Evolutionary conservation across 2,797 vertebrate genomes (phyloP).

Genomic region (Leptatherina wallacei): DNA sequence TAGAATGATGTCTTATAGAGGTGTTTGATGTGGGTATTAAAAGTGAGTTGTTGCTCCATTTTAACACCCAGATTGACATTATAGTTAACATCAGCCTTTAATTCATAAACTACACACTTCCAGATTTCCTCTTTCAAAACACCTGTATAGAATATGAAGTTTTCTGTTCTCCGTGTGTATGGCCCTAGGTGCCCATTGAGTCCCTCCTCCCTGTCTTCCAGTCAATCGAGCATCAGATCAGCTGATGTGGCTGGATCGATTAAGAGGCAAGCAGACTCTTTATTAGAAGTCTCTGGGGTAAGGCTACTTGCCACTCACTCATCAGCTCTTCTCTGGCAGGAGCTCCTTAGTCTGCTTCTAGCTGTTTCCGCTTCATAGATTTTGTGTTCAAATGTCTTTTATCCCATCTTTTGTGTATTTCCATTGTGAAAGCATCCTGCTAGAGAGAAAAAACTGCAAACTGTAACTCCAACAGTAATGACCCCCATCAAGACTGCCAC

Average conservation of each 20-base stretch:
- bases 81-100: no score
- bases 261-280: slow-evolving; percentile 72
- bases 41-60: no score
- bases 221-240: slow-evolving; percentile 65
- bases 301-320: slow-evolving; percentile 75
- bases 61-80: no score
- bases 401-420: slow-evolving; percentile 26
- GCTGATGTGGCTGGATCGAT: slow-evolving; percentile 71
- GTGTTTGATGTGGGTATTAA: no score
- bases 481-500: slow-evolving; percentile 2
- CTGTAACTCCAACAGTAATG: slow-evolving; percentile 14
- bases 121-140: slow-evolving; percentile 1
- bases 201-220: slow-evolving; percentile 37
- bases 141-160: slow-evolving; percentile 15
- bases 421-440: slow-evolving; percentile 19
- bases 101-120: not conserved
- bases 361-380: slow-evolving; percentile 42
- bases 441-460: slow-evolving; percentile 20
- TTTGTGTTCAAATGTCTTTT: slow-evolving; percentile 41
- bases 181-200: slow-evolving; percentile 48
- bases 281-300: slow-evolving; percentile 73
- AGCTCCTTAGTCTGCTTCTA: slow-evolving; percentile 35
- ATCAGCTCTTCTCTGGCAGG: slow-evolving; percentile 46
- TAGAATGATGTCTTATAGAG: no score
- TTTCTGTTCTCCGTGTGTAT: slow-evolving; percentile 16